These are phyloP conservation scores for Salvelinus fontinalis DNA, from an alignment of 2,113 vertebrate species.

Conservation along the genomic window DNA sequence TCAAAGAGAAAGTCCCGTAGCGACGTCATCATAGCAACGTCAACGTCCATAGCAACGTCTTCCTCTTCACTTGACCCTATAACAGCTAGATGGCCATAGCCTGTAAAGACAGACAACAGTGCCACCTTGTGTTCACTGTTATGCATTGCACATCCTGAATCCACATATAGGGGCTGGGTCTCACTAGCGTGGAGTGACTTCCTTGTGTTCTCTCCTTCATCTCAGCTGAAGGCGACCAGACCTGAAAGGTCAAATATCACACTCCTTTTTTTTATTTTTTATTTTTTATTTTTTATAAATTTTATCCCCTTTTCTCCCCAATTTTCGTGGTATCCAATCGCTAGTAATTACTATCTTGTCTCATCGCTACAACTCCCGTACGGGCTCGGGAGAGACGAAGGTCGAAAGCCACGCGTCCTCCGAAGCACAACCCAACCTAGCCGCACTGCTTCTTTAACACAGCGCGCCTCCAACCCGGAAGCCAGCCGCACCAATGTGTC, in stretches of 20 bases:
- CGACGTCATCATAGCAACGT: neutral
- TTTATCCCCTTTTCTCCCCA: too few species aligned
- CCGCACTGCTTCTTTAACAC: too few species aligned
- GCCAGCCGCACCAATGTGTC: too few species aligned
- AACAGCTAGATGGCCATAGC: neutral
- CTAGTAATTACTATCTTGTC: too few species aligned
- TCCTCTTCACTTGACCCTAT: neutral
- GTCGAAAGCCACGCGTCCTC: too few species aligned
- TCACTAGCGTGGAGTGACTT: neutral
- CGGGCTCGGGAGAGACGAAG: too few species aligned
- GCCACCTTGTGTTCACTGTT: constrained; percentile 53
- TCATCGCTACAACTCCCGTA: too few species aligned
- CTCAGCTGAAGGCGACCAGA: neutral
- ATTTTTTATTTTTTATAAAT: too few species aligned
- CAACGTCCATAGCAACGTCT: neutral
- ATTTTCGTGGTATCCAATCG: too few species aligned
- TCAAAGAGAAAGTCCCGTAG: neutral
- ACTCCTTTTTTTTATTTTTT: neutral
- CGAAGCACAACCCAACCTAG: too few species aligned
- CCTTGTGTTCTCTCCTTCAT: neutral
- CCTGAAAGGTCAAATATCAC: too few species aligned
- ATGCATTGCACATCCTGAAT: constrained; percentile 13
- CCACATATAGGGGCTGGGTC: neutral
- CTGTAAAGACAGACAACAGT: constrained; percentile 34
- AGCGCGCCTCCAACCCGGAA: too few species aligned